A percentile compares a stretch with the other conserved stretches of the same genome.
phyloP scores from a whole-genome alignment of 2,888 invertebrate species.

The Falcaria lacertinaria region DNA sequence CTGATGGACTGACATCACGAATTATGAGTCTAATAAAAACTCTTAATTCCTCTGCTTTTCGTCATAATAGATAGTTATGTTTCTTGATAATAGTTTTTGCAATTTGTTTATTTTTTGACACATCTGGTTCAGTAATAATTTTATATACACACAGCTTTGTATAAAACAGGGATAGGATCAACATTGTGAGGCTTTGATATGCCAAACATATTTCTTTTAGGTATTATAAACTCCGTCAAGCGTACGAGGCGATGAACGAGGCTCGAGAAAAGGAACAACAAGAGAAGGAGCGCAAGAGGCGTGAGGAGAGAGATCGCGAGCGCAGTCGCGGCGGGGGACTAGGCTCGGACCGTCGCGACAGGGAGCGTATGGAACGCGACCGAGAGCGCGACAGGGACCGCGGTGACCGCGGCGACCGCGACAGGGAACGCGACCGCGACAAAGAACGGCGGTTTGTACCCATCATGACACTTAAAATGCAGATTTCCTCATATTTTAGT shows the following conservation, averaged over 20 bases:
- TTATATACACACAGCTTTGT: no score
- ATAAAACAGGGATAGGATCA: no score
- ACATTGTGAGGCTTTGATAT: not conserved
- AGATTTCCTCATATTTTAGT: no score
- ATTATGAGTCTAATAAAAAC: no score
- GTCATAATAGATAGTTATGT: no score
- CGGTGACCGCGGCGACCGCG: conserved; percentile 27
- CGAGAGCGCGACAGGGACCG: conserved; percentile 56
- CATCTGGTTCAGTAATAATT: no score
- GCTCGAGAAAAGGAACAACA: conserved; percentile 82
- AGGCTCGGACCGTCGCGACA: conserved; percentile 62
- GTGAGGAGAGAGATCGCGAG: conserved; percentile 68
- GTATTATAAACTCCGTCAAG: conserved; percentile 84
- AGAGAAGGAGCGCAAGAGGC: conserved; percentile 70
- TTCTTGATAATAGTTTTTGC: no score
- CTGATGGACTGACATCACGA: no score
- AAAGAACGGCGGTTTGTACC: conserved; percentile 28
- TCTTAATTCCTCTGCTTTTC: no score
- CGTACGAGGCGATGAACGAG: conserved; percentile 83
- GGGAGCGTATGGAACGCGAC: conserved; percentile 68
- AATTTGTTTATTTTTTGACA: no score
- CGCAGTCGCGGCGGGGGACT: conserved; percentile 57
- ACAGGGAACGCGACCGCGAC: conserved; percentile 23
- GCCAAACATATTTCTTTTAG: conserved; percentile 31
- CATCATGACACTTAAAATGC: not conserved